phyloP scores from a whole-genome alignment of 2,113 vertebrate genomes.

The Promerops cafer region DNA sequence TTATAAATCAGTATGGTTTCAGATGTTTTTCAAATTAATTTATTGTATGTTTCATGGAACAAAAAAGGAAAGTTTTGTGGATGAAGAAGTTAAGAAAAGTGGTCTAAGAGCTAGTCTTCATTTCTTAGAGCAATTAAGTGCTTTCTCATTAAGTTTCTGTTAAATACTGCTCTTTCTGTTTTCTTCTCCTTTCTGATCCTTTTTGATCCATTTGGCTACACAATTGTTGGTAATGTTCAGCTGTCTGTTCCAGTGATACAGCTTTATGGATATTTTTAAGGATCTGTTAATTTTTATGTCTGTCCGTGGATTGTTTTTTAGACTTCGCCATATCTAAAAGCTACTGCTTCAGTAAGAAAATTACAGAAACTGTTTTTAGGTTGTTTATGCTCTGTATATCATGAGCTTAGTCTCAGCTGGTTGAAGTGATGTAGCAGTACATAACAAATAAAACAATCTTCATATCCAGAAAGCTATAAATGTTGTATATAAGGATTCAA shows the following conservation, averaged over 20 bases:
- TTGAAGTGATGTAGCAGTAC: not conserved
- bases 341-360: not conserved
- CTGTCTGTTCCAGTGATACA: not conserved
- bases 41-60: not conserved
- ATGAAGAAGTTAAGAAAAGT: not conserved
- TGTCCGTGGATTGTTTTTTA: not conserved
- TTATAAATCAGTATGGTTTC: not conserved
- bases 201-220: not conserved
- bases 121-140: not conserved
- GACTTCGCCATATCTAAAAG: not conserved
- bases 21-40: not conserved
- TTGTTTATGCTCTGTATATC: not conserved
- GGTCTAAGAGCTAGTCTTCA: not conserved
- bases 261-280: not conserved
- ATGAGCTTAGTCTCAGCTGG: not conserved
- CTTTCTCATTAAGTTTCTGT: not conserved
- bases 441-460: not conserved
- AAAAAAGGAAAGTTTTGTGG: not conserved
- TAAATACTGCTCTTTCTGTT: not conserved
- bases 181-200: not conserved
- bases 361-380: not conserved
- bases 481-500: not conserved
- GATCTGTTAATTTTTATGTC: not conserved
- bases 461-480: not conserved
- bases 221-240: not conserved